Base-by-base conservation (phyloP, 1,140 invertebrate species). In the Drosophila watanabei region DNA sequence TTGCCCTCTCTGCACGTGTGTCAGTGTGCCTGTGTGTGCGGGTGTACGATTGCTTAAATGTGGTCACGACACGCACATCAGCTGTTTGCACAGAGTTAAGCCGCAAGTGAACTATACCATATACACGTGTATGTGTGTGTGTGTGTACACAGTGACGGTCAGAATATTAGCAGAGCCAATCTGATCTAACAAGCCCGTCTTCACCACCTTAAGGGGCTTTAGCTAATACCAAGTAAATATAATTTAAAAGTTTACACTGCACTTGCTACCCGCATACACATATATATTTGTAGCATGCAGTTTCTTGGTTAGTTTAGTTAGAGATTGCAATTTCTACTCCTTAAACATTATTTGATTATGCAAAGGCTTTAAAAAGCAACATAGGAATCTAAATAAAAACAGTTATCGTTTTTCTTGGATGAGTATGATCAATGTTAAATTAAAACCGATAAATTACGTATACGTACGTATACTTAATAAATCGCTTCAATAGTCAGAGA, bases 1-100 rank as follows among this genome's bases (percentile, higher is more conserved):
- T 86, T 76, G 57, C 69, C 18, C 56, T 45, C 71, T 20, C 45
- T 48, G 32, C 48, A 13, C 54, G 33, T 35, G 35, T 57, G 24
- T 75, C 28, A n/a, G 37, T 80, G 61, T 57, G 37, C 20, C n/a
- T 57, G 56, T 46, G 51, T 80, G 28, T 59, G 33, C 60, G 9
- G 39, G 39, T 45, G 18, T 56, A 14, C 45, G 52, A 39, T 37
- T 59, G 56, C 43, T 49, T 37, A 24, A 80, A 80, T 75, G 68
- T 69, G 59, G 56, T 69, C 61, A 68, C 78, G 75, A 69, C 76
- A 76, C 80, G 62, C 70, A 75, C 68, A 87, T 88, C 83, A 88
- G 83, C 83, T 86, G 84, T 79, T 79, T 79, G 56, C 64, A 56
- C 35, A 37, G 49, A 48, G 28, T 45, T 59, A 60, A 57, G 52